These are phyloP conservation scores for Syngnathus floridae DNA, from an alignment of 2,113 vertebrate genomes.

Conservation along the genomic window DNA sequence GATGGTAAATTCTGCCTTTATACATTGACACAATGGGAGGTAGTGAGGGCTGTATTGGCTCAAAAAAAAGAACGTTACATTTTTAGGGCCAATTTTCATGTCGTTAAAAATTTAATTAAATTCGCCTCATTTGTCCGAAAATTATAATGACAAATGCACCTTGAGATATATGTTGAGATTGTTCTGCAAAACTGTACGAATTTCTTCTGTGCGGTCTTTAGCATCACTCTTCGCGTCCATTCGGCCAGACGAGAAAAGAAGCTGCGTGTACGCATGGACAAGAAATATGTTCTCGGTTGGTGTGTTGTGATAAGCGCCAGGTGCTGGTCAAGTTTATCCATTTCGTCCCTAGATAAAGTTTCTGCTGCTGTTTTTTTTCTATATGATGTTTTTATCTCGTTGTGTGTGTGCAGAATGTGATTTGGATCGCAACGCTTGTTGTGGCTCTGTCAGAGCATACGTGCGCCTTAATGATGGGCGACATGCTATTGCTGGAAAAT, in stretches of 20 bases:
- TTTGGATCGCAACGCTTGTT: constrained; percentile 1
- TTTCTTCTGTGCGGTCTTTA: too few species aligned
- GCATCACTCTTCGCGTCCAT: neutral
- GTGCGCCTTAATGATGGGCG: neutral
- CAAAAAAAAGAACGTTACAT: neutral
- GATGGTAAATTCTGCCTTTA: neutral
- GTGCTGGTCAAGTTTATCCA: constrained; percentile 6
- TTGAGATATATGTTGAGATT: too few species aligned
- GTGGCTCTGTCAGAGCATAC: neutral
- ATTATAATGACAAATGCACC: neutral
- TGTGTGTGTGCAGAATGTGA: neutral
- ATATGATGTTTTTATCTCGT: neutral
- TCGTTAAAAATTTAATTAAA: neutral
- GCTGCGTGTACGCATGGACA: neutral
- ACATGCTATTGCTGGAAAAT: neutral
- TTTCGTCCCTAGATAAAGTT: neutral
- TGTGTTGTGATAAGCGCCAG: neutral
- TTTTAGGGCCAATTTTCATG: neutral
- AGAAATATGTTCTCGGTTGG: neutral
- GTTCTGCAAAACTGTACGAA: too few species aligned
- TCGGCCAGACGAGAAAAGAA: neutral
- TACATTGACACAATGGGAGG: neutral
- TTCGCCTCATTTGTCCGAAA: neutral
- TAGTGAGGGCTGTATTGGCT: neutral
- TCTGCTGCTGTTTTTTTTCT: neutral